Evolutionary conservation across 2,113 vertebrate species (phyloP).

Genomic region (Notothenia coriiceps): DNA sequence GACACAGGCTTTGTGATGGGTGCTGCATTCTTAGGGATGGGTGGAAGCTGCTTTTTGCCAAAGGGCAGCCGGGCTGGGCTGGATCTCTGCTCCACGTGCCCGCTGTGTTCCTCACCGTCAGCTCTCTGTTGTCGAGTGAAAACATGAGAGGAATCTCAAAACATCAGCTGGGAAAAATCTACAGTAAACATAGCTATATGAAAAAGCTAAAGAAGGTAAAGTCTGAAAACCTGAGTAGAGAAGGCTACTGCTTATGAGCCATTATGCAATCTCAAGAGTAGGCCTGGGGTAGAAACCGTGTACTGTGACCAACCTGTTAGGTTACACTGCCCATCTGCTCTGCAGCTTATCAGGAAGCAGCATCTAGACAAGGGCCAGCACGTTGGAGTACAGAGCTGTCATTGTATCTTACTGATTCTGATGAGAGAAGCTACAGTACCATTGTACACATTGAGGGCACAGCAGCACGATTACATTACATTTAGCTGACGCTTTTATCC

Average conservation of each 20-base stretch:
- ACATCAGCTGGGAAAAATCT: not conserved
- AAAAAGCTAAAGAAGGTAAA: not conserved
- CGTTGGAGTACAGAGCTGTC: not conserved
- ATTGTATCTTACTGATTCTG: not conserved
- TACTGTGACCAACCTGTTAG: conserved; percentile 39
- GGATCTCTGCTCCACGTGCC: conserved; percentile 87
- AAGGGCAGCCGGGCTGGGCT: conserved; percentile 89
- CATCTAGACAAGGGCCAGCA: conserved; percentile 16
- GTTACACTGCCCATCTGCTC: conserved; percentile 37
- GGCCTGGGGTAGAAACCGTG: conserved; percentile 9
- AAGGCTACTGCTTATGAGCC: not conserved
- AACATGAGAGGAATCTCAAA: conserved; percentile 14
- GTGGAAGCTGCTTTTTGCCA: conserved; percentile 94
- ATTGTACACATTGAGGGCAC: not conserved
- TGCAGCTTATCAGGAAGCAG: conserved; percentile 3
- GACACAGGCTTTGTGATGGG: conserved; percentile 92
- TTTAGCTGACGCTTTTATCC: too few relatives aligned
- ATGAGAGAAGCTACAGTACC: not conserved
- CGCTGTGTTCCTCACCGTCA: conserved; percentile 90
- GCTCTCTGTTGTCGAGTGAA: conserved; percentile 82
- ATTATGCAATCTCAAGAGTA: not conserved
- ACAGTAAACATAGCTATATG: not conserved
- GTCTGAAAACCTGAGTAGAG: not conserved
- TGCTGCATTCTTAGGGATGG: conserved; percentile 94
- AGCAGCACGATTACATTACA: not conserved